Conservation (phyloP, 2,888 invertebrate genomes). For the Eugnorisma glareosa region DNA sequence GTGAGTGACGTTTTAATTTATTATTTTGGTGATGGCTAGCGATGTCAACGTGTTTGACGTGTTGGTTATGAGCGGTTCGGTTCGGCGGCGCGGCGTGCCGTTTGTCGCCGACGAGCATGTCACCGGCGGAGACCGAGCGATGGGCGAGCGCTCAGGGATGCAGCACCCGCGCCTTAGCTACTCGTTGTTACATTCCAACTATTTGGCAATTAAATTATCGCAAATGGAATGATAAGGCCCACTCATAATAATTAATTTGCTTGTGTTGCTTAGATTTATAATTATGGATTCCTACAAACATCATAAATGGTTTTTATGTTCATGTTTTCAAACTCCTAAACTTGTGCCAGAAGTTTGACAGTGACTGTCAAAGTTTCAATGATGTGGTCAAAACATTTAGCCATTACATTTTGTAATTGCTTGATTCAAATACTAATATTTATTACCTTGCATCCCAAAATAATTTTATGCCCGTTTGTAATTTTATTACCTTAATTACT, state of each 20-base stretch:
- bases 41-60: conserved; percentile 81
- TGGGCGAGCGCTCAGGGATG: not conserved
- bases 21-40: conserved; percentile 63
- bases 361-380: conserved; percentile 22
- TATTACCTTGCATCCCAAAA: not conserved
- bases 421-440: not conserved
- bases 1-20: conserved; percentile 88
- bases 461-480: not conserved
- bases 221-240: not conserved
- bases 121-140: conserved; percentile 11
- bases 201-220: not conserved
- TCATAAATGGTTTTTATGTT: not conserved
- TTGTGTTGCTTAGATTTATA: not conserved
- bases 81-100: conserved; percentile 66
- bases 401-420: not conserved
- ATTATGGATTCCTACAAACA: not conserved
- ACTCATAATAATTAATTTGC: not conserved
- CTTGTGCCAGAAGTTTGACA: conserved; percentile 21
- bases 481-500: not conserved
- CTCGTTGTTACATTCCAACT: conserved; percentile 2
- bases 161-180: conserved; percentile 1
- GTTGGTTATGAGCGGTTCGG: conserved; percentile 74
- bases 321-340: conserved; percentile 12
- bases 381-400: not conserved
- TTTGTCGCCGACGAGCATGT: conserved; percentile 48